Base-by-base conservation (phyloP, 2,113 vertebrate genomes). In the Rana temporaria region DNA sequence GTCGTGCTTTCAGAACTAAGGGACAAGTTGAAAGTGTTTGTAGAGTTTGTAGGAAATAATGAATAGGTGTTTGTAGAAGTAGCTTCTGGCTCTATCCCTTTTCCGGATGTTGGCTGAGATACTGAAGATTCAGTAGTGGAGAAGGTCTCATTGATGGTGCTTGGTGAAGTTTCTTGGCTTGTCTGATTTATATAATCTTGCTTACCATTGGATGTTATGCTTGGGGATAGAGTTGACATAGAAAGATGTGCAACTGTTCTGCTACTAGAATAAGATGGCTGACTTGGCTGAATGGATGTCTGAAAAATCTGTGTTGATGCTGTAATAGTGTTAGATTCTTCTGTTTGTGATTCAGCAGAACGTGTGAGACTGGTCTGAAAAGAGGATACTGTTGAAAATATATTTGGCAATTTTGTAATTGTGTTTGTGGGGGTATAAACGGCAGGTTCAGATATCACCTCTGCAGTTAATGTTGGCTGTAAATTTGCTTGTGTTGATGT, bases 241-340 rank as follows among this genome's bases (percentile, higher is more conserved):
- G 55, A 79, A 57, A 60, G 5, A 0, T 22, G 30, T 42, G 34
- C n/a, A 38, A 6, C 59, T 57, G 65, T 57, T 30, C 17, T 22
- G 5, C 5, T 17, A 55, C 15, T 81, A 11, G 59, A 24, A 20
- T 66, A 0, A 22, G 3, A 20, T 4, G 7, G 26, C 22, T 24
- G 62, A 53, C 26, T 75, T 75, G 71, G 66, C 67, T 67, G 17
- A 65, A 26, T 57, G 42, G 77, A 79, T 14, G 18, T 67, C 14
- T 5, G 19, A 17, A 74, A 60, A 15, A 7, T n/a, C 26, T 55
- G 6, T 56, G 55, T 73, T 19, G 12, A 6, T 74, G 12, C 15
- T 74, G 55, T 30, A 60, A 7, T 4, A 34, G 59, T 7, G 22
- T 20, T 73, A 9, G n/a, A 62, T 4, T 3, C 12, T 62, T 20